These are phyloP conservation scores for Halocaridina rubra DNA, from an alignment of 2,888 invertebrate species.

Conservation along the genomic window DNA sequence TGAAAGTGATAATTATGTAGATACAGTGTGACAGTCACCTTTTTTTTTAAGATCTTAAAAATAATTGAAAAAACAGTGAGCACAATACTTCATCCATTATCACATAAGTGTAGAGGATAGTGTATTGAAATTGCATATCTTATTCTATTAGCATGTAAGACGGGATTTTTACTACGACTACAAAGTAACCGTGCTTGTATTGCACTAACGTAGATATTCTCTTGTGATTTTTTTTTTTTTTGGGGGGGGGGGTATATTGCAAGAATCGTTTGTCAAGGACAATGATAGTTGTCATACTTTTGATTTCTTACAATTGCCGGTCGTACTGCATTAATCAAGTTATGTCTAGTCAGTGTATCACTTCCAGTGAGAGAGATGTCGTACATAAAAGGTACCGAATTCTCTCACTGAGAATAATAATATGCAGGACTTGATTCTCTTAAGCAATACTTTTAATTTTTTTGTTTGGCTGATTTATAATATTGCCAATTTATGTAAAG, in stretches of 20 bases:
- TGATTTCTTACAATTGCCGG: background rate
- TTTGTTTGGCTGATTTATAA: background rate
- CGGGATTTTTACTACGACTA: too few species aligned
- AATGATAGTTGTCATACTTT: background rate
- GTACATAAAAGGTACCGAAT: background rate
- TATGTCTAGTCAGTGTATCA: slow-evolving; percentile 43
- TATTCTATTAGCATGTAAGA: background rate
- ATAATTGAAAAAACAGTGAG: background rate
- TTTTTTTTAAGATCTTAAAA: background rate
- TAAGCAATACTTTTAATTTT: background rate
- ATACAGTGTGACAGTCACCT: background rate
- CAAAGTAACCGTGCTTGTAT: too few species aligned
- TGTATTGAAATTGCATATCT: background rate
- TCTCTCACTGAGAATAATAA: background rate
- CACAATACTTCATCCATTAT: background rate
- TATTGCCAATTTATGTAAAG: background rate
- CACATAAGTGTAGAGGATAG: background rate
- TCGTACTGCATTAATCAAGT: slow-evolving; percentile 10
- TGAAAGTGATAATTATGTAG: background rate
- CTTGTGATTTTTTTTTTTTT: background rate
- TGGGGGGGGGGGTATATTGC: background rate
- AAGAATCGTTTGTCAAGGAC: background rate
- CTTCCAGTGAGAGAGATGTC: background rate
- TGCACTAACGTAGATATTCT: background rate
- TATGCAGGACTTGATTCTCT: background rate